Conservation (phyloP, 2,888 invertebrate genomes). For the Leptopilina drosophilae region DNA sequence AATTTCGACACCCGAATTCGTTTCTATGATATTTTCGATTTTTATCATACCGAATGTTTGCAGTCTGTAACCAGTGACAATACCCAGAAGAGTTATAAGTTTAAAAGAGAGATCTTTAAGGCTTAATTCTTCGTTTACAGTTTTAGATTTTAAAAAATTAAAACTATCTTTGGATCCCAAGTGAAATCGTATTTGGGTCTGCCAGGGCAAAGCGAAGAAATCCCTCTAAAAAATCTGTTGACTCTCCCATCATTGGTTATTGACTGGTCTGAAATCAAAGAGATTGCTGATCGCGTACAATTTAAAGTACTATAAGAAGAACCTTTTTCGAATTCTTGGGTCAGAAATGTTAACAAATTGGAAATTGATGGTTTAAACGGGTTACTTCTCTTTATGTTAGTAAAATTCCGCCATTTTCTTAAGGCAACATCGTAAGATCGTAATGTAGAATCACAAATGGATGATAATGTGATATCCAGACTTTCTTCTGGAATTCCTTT, state of each 20-base stretch:
- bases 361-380: neutral
- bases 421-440: neutral
- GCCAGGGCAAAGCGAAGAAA: neutral
- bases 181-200: slow-evolving; percentile 6
- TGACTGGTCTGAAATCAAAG: neutral
- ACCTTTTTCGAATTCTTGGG: neutral
- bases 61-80: neutral
- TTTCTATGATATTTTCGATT: neutral
- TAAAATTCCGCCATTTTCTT: slow-evolving; percentile 31
- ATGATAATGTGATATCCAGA: slow-evolving; percentile 5
- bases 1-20: neutral
- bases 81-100: neutral
- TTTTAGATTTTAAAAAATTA: neutral
- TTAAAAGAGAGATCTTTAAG: neutral
- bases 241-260: slow-evolving; percentile 1
- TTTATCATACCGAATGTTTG: slow-evolving; percentile 11
- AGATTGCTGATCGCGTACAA: slow-evolving; percentile 3
- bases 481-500: too few species aligned
- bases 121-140: neutral
- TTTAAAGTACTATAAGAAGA: slow-evolving; percentile 8
- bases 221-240: neutral
- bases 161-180: neutral
- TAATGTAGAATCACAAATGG: slow-evolving; percentile 2
- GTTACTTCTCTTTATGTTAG: neutral
- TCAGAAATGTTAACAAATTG: neutral